phyloP scores from a whole-genome alignment of 1,140 invertebrate genomes.

The Drosophila tani region DNA sequence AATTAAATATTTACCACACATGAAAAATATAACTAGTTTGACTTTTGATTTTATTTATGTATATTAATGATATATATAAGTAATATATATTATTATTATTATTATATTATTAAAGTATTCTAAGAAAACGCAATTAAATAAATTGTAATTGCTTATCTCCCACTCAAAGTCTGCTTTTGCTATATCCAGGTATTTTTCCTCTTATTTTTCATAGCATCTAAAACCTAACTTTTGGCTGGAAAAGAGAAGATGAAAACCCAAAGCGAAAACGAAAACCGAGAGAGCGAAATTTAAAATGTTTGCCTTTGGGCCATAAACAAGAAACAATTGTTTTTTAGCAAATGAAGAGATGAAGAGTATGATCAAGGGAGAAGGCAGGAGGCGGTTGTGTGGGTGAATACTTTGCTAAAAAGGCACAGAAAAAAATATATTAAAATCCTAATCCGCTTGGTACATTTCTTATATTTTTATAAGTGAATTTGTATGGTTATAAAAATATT shows the following conservation, averaged over 20 bases:
- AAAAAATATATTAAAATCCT: background rate
- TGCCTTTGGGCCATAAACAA: constrained; percentile 68
- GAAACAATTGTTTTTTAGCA: constrained; percentile 72
- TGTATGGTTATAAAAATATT: too few species aligned
- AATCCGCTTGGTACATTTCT: too few species aligned
- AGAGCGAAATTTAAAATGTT: constrained; percentile 72
- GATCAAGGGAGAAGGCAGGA: background rate
- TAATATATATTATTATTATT: background rate
- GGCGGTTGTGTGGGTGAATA: constrained; percentile 4
- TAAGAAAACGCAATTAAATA: background rate
- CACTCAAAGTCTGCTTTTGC: background rate
- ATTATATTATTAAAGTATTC: too few species aligned
- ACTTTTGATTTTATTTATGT: too few species aligned
- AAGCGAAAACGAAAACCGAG: constrained; percentile 42
- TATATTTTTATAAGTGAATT: too few species aligned
- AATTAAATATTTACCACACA: background rate
- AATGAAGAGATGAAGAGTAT: constrained; percentile 8
- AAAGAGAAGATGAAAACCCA: background rate
- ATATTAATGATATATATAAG: background rate
- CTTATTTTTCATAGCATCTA: background rate
- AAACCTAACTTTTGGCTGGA: constrained; percentile 11
- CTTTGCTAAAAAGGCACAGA: constrained; percentile 21
- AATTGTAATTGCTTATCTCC: too few species aligned
- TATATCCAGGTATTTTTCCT: background rate
- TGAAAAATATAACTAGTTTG: background rate